Evolutionary conservation across 2,888 invertebrate genomes (phyloP).

Genomic region (Miltochrista miniata): DNA sequence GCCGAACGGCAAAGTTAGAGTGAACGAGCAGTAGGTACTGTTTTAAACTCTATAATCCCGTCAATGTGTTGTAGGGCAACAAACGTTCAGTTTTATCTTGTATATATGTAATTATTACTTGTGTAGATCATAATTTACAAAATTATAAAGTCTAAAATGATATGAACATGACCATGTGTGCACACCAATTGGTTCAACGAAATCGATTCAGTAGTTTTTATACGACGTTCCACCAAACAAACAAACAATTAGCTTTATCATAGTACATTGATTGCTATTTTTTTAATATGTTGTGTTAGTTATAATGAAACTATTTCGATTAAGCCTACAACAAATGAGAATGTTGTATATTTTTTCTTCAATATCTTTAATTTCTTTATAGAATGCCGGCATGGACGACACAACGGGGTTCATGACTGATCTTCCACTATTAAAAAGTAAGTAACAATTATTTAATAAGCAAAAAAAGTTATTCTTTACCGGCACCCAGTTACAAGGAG

Average conservation of each 20-base stretch:
- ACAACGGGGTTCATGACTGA: slow-evolving; percentile 95
- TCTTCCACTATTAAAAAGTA: slow-evolving; percentile 94
- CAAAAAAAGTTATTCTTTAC: slow-evolving; percentile 4
- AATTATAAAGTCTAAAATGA: too few relatives aligned
- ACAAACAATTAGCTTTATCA: not conserved
- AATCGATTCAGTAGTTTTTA: slow-evolving; percentile 6
- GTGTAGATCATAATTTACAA: too few relatives aligned
- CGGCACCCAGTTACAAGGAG: slow-evolving; percentile 5
- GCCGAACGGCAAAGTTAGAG: too few relatives aligned
- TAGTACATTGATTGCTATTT: slow-evolving; percentile 1
- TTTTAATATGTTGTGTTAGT: not conserved
- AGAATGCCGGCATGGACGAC: slow-evolving; percentile 94
- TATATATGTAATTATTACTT: not conserved
- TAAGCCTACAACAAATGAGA: not conserved
- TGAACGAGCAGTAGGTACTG: too few relatives aligned
- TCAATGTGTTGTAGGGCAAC: too few relatives aligned
- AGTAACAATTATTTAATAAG: slow-evolving; percentile 65
- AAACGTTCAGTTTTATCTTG: too few relatives aligned
- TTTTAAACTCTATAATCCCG: too few relatives aligned
- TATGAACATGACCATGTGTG: not conserved
- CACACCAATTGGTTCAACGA: not conserved
- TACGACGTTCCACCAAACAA: not conserved
- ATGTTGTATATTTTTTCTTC: not conserved
- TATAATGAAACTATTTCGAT: not conserved
- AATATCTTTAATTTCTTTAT: slow-evolving; percentile 53